Evolutionary conservation across 2,888 invertebrate genomes (phyloP).

Genomic region (Pandemis cinnamomeana): DNA sequence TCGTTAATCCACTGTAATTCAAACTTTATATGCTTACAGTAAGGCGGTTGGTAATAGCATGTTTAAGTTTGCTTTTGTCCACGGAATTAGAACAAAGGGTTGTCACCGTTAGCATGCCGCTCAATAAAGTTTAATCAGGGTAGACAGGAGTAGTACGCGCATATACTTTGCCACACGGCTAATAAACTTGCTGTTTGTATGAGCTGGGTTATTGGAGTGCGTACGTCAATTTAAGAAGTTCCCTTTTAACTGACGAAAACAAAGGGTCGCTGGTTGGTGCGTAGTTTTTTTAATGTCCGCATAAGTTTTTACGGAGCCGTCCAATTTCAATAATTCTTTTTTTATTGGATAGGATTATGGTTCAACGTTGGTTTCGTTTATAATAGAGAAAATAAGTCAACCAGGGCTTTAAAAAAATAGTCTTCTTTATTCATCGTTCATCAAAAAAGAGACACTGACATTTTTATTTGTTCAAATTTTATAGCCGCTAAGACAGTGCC

Average conservation of each 20-base stretch:
- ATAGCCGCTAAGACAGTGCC: no score
- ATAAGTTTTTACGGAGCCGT: no score
- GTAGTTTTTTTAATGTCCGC: no score
- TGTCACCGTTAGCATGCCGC: conserved; percentile 66
- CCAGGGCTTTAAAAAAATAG: no score
- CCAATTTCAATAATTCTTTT: no score
- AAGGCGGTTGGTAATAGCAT: neutral
- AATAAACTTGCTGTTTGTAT: conserved; percentile 38
- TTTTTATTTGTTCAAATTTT: no score
- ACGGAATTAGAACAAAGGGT: conserved; percentile 74
- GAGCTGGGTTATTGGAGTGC: conserved; percentile 26
- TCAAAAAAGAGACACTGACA: no score
- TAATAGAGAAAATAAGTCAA: no score
- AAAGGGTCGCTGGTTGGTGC: no score
- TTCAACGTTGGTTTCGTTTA: no score
- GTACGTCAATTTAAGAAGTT: conserved; percentile 27
- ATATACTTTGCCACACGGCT: conserved; percentile 31
- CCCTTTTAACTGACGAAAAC: neutral
- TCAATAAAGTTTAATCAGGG: conserved; percentile 74
- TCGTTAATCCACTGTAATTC: neutral
- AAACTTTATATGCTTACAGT: conserved; percentile 1
- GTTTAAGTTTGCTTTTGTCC: conserved; percentile 53
- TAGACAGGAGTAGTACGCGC: conserved; percentile 52
- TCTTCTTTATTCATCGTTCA: no score
- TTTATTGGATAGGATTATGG: no score